Conservation (phyloP, 2,113 vertebrate species). For the Morone chrysops region DNA sequence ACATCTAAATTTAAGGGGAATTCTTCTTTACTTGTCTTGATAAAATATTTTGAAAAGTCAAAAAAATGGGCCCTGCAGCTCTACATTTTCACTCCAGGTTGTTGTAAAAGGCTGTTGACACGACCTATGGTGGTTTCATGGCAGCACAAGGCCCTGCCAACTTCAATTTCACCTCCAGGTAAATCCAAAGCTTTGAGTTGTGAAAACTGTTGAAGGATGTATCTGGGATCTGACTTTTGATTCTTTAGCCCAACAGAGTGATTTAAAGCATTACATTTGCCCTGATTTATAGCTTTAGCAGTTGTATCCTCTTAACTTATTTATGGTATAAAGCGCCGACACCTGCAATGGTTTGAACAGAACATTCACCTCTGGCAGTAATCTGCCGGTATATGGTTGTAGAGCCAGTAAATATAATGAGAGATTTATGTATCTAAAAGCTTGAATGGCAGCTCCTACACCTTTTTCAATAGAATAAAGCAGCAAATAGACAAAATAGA, state of each 20-base stretch:
- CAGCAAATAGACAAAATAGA: not conserved
- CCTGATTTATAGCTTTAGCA: conserved; percentile 36
- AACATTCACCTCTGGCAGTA: conserved; percentile 24
- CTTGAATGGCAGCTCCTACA: not conserved
- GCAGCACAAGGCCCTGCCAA: conserved; percentile 41
- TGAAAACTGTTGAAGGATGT: conserved; percentile 31
- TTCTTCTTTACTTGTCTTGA: not conserved
- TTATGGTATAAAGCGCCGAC: conserved; percentile 1
- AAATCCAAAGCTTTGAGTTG: conserved; percentile 28
- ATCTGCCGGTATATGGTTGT: not conserved
- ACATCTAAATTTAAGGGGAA: not conserved
- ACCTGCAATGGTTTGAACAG: conserved; percentile 53
- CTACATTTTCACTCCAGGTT: conserved; percentile 9
- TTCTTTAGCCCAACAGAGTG: conserved; percentile 32
- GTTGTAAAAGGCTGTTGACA: conserved; percentile 49
- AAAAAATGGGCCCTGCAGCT: conserved; percentile 23
- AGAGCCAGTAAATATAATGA: not conserved
- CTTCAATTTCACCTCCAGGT: conserved; percentile 58
- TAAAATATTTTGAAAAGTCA: conserved; percentile 23
- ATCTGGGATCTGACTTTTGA: conserved; percentile 41
- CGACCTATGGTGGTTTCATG: conserved; percentile 45
- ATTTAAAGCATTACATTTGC: conserved; percentile 41
- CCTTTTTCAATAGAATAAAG: not conserved
- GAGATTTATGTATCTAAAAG: not conserved
- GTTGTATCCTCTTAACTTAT: conserved; percentile 35